Conservation (phyloP, 2,888 invertebrate genomes). For the Tinea pellionella region DNA sequence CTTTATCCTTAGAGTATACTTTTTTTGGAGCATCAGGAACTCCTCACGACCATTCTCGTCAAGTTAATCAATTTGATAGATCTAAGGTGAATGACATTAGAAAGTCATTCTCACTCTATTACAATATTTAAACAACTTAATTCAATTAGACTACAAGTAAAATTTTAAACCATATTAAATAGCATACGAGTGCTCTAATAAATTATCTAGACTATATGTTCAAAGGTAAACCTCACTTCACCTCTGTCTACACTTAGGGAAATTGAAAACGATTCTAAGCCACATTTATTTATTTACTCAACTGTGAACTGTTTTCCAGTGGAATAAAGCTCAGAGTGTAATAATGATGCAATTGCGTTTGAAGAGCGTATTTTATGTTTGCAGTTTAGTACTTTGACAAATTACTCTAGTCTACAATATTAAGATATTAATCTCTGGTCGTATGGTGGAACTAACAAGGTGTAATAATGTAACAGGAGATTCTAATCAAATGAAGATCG, state of each 20-base stretch:
- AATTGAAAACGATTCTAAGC: background rate
- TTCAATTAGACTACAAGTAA: too few relatives aligned
- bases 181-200: background rate
- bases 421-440: background rate
- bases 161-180: background rate
- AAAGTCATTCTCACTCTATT: too few relatives aligned
- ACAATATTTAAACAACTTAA: too few relatives aligned
- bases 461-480: background rate
- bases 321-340: background rate
- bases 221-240: background rate
- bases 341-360: background rate
- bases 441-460: background rate
- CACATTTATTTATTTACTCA: background rate
- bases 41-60: too few relatives aligned
- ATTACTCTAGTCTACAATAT: background rate
- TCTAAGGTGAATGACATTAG: too few relatives aligned
- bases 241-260: background rate
- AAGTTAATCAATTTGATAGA: too few relatives aligned
- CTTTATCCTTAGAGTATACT: too few relatives aligned
- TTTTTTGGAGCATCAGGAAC: too few relatives aligned
- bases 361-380: background rate
- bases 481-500: background rate
- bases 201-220: background rate
- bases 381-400: background rate
- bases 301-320: background rate